Base-by-base conservation (phyloP, 2,888 invertebrate genomes). In the Aethes cnicana region DNA sequence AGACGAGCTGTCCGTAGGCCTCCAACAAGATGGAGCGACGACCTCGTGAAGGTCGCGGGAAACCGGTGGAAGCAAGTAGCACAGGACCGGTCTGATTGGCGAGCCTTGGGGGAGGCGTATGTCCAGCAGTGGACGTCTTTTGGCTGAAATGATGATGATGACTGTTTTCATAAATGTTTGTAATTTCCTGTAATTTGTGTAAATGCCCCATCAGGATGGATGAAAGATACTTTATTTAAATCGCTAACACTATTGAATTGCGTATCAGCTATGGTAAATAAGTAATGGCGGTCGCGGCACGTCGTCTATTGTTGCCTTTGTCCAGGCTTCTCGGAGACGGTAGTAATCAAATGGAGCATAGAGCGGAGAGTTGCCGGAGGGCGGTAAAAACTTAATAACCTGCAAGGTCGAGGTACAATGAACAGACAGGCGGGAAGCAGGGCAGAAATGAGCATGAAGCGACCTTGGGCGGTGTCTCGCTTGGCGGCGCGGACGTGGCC, bases 381-480 rank as follows among this genome's bases (percentile, higher is more conserved):
- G 57, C 68, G 64, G 68, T 72, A 75, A 80, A 84, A 81, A 74
- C 63, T 68, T 66, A 61, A 72, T 64, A 71, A 69, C 66, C 67
- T 64, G 60, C 79, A 79, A 81, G 80, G 83, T 64, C 74, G 68
- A 55, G 44, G 57, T 61, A 73, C 66, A 74, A 73, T 77, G 63
- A 59, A 64, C 62, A 66, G 62, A 70, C 57, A 64, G 64, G 66
- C 77, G 74, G 77, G 80, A 77, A 81, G 68, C 72, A 62, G 66
- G 63, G 65, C 67, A 69, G 72, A 67, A 72, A 64, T 63, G 66
- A 70, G 69, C 69, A 62, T 60, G 58, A 62, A 54, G 58, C 66
- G 78, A 73, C 84, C 85, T 83, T 84, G 84, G 72, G 65, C 59
- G 64, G 77, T 66, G 75, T 76, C 67, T 76, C 72, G 84, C 78